These are phyloP conservation scores for Carcina quercana DNA, from an alignment of 2,888 invertebrate species.

Conservation along the genomic window DNA sequence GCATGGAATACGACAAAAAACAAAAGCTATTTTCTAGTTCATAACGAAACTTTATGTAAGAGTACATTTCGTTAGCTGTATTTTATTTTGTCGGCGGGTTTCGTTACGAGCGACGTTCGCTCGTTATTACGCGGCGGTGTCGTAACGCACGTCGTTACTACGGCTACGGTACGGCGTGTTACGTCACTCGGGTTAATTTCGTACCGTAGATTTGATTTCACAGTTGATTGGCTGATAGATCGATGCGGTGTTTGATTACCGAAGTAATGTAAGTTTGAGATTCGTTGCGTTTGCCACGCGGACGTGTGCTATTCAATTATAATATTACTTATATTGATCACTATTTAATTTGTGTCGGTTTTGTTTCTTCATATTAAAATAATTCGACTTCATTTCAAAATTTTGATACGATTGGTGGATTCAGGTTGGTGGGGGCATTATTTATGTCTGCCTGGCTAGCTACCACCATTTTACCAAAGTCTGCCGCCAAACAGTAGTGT, in stretches of 20 bases:
- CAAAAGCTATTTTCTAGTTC: conserved; percentile 4
- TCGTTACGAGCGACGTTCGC: conserved; percentile 24
- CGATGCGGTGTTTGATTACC: conserved; percentile 1
- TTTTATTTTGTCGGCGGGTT: conserved; percentile 34
- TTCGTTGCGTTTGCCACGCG: too few species aligned
- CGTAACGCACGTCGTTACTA: conserved; percentile 22
- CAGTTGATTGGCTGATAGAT: conserved; percentile 45
- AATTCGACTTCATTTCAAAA: too few species aligned
- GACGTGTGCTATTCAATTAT: too few species aligned
- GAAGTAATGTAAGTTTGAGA: conserved; percentile 4
- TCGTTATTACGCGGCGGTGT: conserved; percentile 3
- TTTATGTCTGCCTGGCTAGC: too few species aligned
- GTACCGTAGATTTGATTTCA: conserved; percentile 50
- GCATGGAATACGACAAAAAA: too few species aligned
- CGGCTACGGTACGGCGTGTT: conserved; percentile 34
- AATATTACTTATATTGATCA: too few species aligned
- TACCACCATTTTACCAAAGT: too few species aligned
- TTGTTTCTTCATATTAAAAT: too few species aligned
- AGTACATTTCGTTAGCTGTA: conserved; percentile 22
- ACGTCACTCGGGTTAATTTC: conserved; percentile 39
- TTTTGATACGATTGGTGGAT: too few species aligned
- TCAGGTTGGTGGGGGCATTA: too few species aligned
- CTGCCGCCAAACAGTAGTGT: too few species aligned
- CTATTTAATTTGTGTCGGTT: too few species aligned
- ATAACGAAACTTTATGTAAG: conserved; percentile 21